Evolutionary conservation across 2,113 vertebrate species (phyloP).

Genomic region (Castor canadensis): DNA sequence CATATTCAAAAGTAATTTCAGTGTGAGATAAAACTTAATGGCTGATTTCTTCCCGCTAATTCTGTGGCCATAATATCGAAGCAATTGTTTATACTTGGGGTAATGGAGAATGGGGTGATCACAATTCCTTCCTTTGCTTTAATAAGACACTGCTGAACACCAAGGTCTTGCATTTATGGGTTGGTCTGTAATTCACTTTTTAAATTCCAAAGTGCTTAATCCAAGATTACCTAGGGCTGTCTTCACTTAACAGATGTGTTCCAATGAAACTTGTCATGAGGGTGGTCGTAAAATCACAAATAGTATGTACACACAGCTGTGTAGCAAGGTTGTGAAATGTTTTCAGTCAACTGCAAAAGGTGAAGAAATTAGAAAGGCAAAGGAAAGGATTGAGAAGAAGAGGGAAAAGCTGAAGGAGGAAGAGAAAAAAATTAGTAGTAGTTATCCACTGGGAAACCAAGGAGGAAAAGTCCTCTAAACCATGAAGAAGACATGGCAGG

Average conservation of each 20-base stretch:
- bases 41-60: neutral
- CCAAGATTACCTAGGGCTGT: fast-evolving
- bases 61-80: fast-evolving
- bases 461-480: neutral
- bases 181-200: neutral
- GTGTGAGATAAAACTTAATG: neutral
- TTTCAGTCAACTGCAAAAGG: no score
- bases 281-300: neutral
- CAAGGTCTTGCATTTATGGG: neutral
- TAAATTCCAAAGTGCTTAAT: neutral
- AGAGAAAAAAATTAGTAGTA: no score
- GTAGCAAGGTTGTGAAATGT: fast-evolving
- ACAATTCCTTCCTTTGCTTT: neutral
- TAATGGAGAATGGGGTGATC: neutral
- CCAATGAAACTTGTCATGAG: no score
- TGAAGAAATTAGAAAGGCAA: neutral
- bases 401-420: neutral
- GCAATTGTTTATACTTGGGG: no score
- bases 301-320: no score
- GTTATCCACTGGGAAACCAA: neutral
- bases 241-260: neutral
- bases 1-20: neutral
- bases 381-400: neutral
- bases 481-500: neutral
- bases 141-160: fast-evolving